These are phyloP conservation scores for Ciconia maguari DNA, from an alignment of 2,113 vertebrate genomes.

Conservation along the genomic window DNA sequence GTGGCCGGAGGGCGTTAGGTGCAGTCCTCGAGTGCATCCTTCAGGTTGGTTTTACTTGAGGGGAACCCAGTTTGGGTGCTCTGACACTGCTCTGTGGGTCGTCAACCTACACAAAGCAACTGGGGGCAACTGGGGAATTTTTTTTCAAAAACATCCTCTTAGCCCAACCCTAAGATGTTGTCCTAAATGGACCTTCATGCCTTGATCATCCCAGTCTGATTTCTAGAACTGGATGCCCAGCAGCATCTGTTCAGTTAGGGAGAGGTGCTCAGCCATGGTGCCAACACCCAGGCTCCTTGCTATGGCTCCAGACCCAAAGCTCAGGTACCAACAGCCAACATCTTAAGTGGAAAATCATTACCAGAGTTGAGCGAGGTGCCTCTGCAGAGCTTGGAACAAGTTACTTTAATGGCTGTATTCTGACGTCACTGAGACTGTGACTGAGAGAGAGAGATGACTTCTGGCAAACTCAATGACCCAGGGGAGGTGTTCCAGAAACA, in stretches of 20 bases:
- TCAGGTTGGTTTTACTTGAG: background rate
- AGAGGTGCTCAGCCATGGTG: background rate
- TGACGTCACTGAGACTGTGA: background rate
- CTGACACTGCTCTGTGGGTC: background rate
- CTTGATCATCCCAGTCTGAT: background rate
- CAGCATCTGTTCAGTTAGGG: fast-evolving
- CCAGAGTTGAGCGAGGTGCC: background rate
- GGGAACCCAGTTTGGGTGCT: background rate
- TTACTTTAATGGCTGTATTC: background rate
- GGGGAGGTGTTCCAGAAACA: background rate
- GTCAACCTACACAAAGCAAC: background rate
- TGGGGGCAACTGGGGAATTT: background rate
- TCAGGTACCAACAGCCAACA: background rate
- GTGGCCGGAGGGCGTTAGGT: fast-evolving
- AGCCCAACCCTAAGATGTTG: background rate
- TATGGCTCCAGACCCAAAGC: background rate
- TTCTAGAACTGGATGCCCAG: background rate
- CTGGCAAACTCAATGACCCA: background rate
- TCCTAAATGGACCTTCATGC: background rate
- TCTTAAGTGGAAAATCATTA: background rate
- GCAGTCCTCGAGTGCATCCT: background rate
- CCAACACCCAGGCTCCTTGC: background rate
- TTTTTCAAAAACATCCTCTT: background rate
- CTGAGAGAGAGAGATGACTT: background rate
- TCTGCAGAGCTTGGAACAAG: background rate